Evolutionary conservation across 2,888 invertebrate genomes (phyloP), one percentile per base, ranked within the genome.

Genomic region (Ommatoiulus sabulosus): DNA sequence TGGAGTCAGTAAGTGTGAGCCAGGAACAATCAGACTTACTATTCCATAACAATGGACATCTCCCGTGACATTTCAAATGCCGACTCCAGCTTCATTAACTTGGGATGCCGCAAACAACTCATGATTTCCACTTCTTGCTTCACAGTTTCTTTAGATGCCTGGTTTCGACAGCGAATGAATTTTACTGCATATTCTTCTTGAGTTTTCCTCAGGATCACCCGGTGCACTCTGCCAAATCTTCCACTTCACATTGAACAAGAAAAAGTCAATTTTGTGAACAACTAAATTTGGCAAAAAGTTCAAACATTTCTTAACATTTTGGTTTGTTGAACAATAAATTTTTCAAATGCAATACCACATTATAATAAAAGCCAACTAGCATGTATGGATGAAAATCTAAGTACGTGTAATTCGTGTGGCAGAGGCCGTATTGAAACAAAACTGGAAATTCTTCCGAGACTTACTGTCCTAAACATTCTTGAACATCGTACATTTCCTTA

Each of bases 21-120:
- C 2, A 35, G 35, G 35, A 35, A 35, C 35, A 35, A 35, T 35
- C 35, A 35, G 35, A 95, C 96, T 95, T 93, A 98, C 98, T 96
- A 96, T 94, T 99, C 98, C 93, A 96, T 96, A 72, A 98, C 95
- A 93, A 98, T 95, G 89, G 97, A 95, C 91, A 96, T 96, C 92
- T 96, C 96, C 90, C 95, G 94, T 48, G 95, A 94, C 90, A 94
- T 95, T 91, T 96, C 96, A 92, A 95, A 97, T 12, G 97, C 97
- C 48, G 97, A 97, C 3, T 95, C 95, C 88, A 98, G 93, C 92
- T 97, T 96, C 10, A 98, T 94, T 0, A 99, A 94, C 91, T 97
- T 96, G 3, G 96, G 96, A 93, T 98, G 98, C 89, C 93, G 95
- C 88, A 99, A 93, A 43, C 94, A 93, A 91, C 96, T 96, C 97